These are phyloP conservation scores for Saccostrea glomerata DNA, from an alignment of 1,140 invertebrate genomes.

Conservation along the genomic window DNA sequence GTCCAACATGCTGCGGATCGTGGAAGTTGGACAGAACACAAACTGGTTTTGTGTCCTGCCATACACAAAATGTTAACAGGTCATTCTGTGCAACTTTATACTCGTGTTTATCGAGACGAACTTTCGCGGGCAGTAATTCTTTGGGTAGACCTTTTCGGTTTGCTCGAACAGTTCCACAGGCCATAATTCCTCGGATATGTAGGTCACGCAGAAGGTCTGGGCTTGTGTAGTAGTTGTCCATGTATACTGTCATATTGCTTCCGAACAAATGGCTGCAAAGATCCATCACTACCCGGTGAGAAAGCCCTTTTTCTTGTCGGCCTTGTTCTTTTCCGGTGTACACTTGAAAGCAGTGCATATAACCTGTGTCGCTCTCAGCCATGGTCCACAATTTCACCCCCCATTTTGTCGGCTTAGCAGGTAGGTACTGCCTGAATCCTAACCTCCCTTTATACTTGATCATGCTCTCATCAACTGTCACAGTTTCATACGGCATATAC, in stretches of 20 bases:
- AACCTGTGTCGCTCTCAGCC: too few species aligned
- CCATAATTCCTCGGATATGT: conserved; percentile 2
- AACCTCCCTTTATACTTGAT: too few species aligned
- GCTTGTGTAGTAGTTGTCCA: conserved; percentile 48
- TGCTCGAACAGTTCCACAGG: conserved; percentile 45
- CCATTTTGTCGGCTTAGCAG: too few species aligned
- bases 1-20: conserved; percentile 6
- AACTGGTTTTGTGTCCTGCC: conserved; percentile 41
- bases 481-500: too few species aligned
- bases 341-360: too few species aligned
- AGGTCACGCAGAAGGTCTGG: conserved; percentile 25
- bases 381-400: too few species aligned
- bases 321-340: too few species aligned
- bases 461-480: too few species aligned
- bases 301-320: too few species aligned
- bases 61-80: neutral
- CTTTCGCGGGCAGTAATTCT: neutral
- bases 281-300: conserved; percentile 30
- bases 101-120: conserved; percentile 35
- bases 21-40: conserved; percentile 33
- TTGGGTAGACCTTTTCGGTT: conserved; percentile 26
- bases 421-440: too few species aligned
- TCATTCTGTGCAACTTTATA: conserved; percentile 48
- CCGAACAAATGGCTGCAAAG: neutral
- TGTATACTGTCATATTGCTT: neutral